Percentiles rank a stretch among this genome's conserved stretches.
These are phyloP conservation scores for Alcis repandata DNA, from an alignment of 2,888 invertebrate species.

Conservation along the genomic window DNA sequence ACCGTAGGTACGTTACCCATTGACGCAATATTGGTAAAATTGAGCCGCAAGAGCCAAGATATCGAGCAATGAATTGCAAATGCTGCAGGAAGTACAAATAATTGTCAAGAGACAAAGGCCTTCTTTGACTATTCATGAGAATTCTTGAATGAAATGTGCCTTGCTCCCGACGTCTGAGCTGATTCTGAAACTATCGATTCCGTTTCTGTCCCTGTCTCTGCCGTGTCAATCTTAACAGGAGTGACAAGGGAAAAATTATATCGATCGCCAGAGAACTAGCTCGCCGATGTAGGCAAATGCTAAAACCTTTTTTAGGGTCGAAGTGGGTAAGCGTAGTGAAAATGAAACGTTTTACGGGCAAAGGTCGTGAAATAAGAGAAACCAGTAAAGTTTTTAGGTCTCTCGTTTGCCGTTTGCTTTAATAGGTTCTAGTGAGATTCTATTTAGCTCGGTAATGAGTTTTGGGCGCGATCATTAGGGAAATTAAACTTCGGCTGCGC, in stretches of 20 bases:
- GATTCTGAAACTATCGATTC: background rate
- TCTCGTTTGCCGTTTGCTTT: slow-evolving; percentile 22
- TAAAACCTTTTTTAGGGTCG: slow-evolving; percentile 37
- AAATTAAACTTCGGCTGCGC: slow-evolving; percentile 15
- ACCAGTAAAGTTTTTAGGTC: slow-evolving; percentile 32
- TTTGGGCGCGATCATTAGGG: slow-evolving; percentile 19
- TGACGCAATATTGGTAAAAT: slow-evolving; percentile 31
- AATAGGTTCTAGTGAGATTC: slow-evolving; percentile 31
- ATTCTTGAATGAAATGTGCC: slow-evolving; percentile 52
- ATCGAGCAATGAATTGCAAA: slow-evolving; percentile 44
- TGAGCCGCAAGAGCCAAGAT: slow-evolving; percentile 20
- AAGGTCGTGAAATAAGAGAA: slow-evolving; percentile 34
- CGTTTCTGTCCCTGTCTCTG: slow-evolving; percentile 1
- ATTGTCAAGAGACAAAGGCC: slow-evolving; percentile 50
- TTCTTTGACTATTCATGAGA: slow-evolving; percentile 61
- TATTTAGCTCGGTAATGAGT: slow-evolving; percentile 27
- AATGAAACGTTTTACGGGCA: slow-evolving; percentile 39
- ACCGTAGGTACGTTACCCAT: slow-evolving; percentile 32
- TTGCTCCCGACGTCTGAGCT: slow-evolving; percentile 31
- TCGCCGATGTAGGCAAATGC: slow-evolving; percentile 34
- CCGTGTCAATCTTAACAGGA: background rate
- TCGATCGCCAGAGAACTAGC: background rate
- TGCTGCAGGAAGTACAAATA: slow-evolving; percentile 37
- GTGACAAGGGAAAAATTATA: background rate
- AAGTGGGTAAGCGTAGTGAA: slow-evolving; percentile 38